Evolutionary conservation across 2,797 vertebrate species (phyloP).

Genomic region (Clarias platycephalus): DNA sequence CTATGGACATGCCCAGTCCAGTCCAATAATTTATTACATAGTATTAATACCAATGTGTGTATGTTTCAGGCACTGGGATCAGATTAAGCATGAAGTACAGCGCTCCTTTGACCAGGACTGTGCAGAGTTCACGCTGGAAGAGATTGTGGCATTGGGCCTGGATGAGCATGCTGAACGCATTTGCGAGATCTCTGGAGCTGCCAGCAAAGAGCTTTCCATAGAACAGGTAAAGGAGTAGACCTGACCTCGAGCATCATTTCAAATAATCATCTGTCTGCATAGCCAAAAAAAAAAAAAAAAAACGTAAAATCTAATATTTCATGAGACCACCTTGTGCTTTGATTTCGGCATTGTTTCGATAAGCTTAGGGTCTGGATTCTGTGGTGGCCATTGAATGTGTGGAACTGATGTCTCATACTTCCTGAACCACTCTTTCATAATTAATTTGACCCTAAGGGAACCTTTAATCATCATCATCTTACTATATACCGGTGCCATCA

Average conservation of each 20-base stretch:
- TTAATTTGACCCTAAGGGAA: no score
- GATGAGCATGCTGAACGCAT: slow-evolving; percentile 78
- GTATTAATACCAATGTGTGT: background rate
- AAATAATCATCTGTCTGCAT: background rate
- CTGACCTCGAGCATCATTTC: slow-evolving; percentile 17
- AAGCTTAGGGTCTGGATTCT: no score
- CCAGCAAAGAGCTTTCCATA: slow-evolving; percentile 85
- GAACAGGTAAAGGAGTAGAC: slow-evolving; percentile 74
- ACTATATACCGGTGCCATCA: no score
- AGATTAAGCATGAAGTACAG: slow-evolving; percentile 79
- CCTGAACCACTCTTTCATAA: no score
- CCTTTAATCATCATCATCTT: no score
- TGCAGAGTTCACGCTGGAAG: slow-evolving; percentile 78
- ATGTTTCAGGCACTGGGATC: slow-evolving; percentile 81
- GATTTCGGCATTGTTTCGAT: no score
- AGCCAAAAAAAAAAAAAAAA: no score
- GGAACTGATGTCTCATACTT: no score
- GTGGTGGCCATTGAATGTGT: no score
- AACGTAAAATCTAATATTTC: no score
- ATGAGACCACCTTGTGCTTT: no score
- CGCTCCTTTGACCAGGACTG: slow-evolving; percentile 76
- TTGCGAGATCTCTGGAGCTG: slow-evolving; percentile 79
- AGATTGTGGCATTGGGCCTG: slow-evolving; percentile 79
- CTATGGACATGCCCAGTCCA: background rate
- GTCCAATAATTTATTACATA: background rate